phyloP scores from a whole-genome alignment of 2,113 vertebrate genomes.

The Puma concolor region DNA sequence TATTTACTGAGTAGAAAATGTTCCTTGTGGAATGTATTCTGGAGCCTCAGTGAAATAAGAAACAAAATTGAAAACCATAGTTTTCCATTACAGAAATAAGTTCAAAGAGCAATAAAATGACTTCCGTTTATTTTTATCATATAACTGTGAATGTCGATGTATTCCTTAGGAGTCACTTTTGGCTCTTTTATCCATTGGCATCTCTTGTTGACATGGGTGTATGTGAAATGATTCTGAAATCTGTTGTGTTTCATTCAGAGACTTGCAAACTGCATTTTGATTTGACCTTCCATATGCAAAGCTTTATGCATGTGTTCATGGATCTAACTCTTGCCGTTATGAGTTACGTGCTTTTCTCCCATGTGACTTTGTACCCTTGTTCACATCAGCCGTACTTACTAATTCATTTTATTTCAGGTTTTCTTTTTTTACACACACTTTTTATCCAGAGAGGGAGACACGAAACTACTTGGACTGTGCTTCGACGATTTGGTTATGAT shows the following conservation, averaged over 20 bases:
- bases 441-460: conserved; percentile 99
- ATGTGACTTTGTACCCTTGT: not conserved
- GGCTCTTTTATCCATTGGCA: not conserved
- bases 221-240: conserved; percentile 25
- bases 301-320: not conserved
- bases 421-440: conserved; percentile 98
- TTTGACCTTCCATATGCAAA: not conserved
- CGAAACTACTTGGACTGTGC: conserved; percentile 98
- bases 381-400: conserved; percentile 47
- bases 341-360: not conserved
- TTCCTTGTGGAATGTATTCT: conserved; percentile 31
- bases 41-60: conserved; percentile 32
- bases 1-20: conserved; percentile 41
- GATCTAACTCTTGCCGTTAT: not conserved
- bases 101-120: not conserved
- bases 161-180: not conserved
- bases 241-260: not conserved
- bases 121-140: conserved; percentile 1
- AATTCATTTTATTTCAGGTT: conserved; percentile 88
- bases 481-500: conserved; percentile 97
- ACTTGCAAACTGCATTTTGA: not conserved
- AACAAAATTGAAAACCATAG: conserved; percentile 15
- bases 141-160: not conserved
- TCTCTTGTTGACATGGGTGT: not conserved
- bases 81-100: conserved; percentile 48